A percentile compares a stretch with the other conserved stretches of the same genome.
Evolutionary conservation across 2,797 vertebrate species (phyloP).

Genomic region (Acanthurus lineatus): DNA sequence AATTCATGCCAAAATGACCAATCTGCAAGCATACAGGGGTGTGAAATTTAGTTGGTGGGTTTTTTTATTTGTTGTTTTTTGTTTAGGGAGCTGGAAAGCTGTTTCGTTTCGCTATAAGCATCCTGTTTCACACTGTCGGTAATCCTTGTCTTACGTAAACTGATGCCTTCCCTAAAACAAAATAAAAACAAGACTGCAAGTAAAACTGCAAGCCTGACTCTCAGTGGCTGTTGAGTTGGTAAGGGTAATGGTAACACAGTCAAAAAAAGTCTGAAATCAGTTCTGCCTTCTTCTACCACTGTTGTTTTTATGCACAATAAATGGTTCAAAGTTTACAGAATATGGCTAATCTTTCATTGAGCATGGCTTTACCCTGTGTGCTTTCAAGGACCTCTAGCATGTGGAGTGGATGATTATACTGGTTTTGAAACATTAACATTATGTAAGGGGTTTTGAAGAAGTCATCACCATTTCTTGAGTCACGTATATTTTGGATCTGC

Average conservation of each 20-base stretch:
- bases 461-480: not conserved
- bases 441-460: not conserved
- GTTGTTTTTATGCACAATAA: constrained; percentile 60
- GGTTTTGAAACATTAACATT: not conserved
- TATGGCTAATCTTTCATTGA: not conserved
- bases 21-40: constrained; percentile 43
- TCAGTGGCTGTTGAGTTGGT: not conserved
- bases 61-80: constrained; percentile 21
- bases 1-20: constrained; percentile 56
- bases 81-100: constrained; percentile 26
- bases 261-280: not conserved
- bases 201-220: constrained; percentile 19
- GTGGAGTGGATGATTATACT: not conserved
- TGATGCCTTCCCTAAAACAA: constrained; percentile 40
- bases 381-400: not conserved
- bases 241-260: not conserved
- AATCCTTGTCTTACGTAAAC: constrained; percentile 44
- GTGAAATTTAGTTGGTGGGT: constrained; percentile 2
- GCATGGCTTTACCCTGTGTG: too few relatives aligned
- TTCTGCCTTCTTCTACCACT: constrained; percentile 22
- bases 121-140: constrained; percentile 48
- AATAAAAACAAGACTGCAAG: constrained; percentile 47
- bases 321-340: constrained; percentile 45
- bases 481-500: not conserved
- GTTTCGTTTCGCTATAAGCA: constrained; percentile 33